These are phyloP conservation scores for Seriola aureovittata DNA, from an alignment of 2,113 vertebrate species.

Conservation along the genomic window DNA sequence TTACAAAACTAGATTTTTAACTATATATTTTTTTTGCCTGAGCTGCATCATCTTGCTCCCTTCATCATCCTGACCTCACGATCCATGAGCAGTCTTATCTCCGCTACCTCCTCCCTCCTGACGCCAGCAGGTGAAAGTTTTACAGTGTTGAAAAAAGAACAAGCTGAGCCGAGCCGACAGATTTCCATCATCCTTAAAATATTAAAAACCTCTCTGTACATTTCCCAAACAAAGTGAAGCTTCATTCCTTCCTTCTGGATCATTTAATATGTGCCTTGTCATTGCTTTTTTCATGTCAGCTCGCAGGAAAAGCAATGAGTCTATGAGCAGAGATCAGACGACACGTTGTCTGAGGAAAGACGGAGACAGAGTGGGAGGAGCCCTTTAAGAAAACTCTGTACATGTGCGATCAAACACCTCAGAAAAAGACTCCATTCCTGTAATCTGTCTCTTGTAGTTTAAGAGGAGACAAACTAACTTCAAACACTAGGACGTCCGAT, in stretches of 20 bases:
- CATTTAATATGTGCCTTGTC: slow-evolving; percentile 33
- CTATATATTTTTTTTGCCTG: not conserved
- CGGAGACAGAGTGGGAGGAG: slow-evolving; percentile 20
- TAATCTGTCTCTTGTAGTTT: too few relatives aligned
- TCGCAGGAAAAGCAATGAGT: too few relatives aligned
- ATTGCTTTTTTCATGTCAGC: not conserved
- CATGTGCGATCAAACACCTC: not conserved
- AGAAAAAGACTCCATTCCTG: too few relatives aligned
- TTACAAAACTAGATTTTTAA: too few relatives aligned
- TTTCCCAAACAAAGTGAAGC: slow-evolving; percentile 32
- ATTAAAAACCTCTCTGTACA: slow-evolving; percentile 6
- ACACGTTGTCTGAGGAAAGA: too few relatives aligned
- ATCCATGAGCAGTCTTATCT: not conserved
- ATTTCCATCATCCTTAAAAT: not conserved
- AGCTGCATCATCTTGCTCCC: not conserved
- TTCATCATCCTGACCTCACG: not conserved
- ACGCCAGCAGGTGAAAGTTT: not conserved
- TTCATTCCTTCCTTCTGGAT: not conserved
- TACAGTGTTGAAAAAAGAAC: slow-evolving; percentile 20
- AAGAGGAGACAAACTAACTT: too few relatives aligned
- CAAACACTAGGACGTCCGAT: slow-evolving; percentile 7
- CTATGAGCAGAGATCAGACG: too few relatives aligned
- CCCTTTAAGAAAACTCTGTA: slow-evolving; percentile 40
- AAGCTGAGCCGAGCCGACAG: not conserved
- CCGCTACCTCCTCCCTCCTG: not conserved